Conservation (phyloP, 2,113 vertebrate species). For the Thunnus maccoyii region DNA sequence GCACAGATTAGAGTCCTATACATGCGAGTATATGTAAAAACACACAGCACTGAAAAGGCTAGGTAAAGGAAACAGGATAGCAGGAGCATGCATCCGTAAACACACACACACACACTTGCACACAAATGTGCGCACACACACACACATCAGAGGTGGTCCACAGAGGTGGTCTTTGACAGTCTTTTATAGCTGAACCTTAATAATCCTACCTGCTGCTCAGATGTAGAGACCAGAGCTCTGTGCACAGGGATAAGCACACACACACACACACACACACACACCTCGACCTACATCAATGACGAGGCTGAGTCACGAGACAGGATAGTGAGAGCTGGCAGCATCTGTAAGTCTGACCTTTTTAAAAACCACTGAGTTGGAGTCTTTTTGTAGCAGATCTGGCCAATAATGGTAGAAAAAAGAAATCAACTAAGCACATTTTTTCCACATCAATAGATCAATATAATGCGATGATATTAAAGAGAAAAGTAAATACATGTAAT, state of each 20-base stretch:
- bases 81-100: conserved; percentile 1
- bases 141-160: conserved; percentile 74
- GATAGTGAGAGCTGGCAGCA: background rate
- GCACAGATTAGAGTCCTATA: background rate
- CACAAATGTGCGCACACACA: conserved; percentile 26
- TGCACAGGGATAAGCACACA: conserved; percentile 2
- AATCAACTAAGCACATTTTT: too few relatives aligned
- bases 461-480: background rate
- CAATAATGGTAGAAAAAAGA: too few relatives aligned
- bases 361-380: background rate
- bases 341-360: background rate
- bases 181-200: conserved; percentile 75
- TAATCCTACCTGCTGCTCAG: conserved; percentile 76
- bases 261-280: conserved; percentile 1
- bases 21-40: conserved; percentile 10
- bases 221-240: conserved; percentile 57
- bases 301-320: background rate
- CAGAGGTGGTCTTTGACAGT: conserved; percentile 80
- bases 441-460: too few relatives aligned
- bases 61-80: conserved; percentile 4
- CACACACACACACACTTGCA: conserved; percentile 21
- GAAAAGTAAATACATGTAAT: background rate
- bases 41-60: background rate
- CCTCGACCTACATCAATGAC: conserved; percentile 21
- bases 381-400: background rate